These are phyloP conservation scores for Sebastes kiyomatsui DNA, from an alignment of 2,797 vertebrate species.

Conservation along the genomic window DNA sequence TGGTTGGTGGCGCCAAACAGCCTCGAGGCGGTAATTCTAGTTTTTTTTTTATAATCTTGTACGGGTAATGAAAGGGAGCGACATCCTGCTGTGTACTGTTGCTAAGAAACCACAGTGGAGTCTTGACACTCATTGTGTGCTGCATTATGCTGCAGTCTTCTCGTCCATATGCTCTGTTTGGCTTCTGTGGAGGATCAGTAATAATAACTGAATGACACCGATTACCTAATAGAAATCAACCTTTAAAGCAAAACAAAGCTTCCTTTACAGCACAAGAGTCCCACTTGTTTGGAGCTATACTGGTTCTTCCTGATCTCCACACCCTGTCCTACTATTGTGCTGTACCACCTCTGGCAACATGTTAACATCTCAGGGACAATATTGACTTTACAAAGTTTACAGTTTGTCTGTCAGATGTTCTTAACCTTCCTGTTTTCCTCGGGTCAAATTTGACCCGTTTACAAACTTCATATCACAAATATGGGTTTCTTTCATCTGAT, in stretches of 20 bases:
- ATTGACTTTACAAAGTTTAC: background rate
- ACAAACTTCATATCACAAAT: too few relatives aligned
- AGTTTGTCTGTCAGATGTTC: background rate
- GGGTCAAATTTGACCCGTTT: too few relatives aligned
- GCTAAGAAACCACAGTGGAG: conserved; percentile 66
- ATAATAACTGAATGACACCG: background rate
- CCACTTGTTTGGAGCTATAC: background rate
- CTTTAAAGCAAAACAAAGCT: background rate
- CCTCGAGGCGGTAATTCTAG: too few relatives aligned
- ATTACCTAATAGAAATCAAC: background rate
- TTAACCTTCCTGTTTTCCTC: too few relatives aligned
- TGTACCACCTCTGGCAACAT: background rate
- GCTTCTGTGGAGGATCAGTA: conserved; percentile 15
- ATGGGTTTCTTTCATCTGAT: too few relatives aligned
- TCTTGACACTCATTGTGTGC: conserved; percentile 40
- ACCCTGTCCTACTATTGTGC: background rate
- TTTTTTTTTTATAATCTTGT: background rate
- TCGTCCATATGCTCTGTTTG: conserved; percentile 38
- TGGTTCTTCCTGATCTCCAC: background rate
- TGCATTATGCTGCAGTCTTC: conserved; percentile 53
- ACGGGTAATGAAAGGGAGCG: background rate
- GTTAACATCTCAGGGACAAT: background rate
- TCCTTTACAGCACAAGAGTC: background rate
- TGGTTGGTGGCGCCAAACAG: fast-evolving
- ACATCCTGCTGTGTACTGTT: conserved; percentile 65